phyloP scores from a whole-genome alignment of 2,888 invertebrate species.

The Polyommatus icarus region DNA sequence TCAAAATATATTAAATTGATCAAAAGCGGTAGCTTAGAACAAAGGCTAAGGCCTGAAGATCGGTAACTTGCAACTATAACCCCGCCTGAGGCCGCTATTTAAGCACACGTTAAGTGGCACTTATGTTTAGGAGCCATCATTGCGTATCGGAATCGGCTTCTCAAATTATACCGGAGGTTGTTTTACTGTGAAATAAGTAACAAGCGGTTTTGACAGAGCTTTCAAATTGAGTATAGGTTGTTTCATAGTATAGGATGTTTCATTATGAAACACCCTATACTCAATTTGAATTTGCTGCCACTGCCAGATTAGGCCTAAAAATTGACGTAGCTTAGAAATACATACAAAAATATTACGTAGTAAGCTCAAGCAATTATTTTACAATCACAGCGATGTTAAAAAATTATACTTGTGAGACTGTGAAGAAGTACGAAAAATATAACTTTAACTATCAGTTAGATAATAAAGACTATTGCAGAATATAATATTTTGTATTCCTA shows the following conservation, averaged over 20 bases:
- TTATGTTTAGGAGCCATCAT: constrained; percentile 13
- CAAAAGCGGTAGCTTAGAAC: constrained; percentile 4
- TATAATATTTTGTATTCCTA: too few species aligned
- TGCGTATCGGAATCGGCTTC: constrained; percentile 16
- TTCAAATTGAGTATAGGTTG: neutral
- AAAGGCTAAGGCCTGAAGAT: constrained; percentile 5
- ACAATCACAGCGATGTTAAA: too few species aligned
- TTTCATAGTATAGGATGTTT: neutral
- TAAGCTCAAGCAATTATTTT: neutral
- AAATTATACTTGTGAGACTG: too few species aligned
- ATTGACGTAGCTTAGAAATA: neutral
- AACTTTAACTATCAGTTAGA: too few species aligned
- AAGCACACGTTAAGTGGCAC: constrained; percentile 18
- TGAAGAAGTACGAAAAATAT: too few species aligned
- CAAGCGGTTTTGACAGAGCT: neutral
- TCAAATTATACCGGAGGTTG: constrained; percentile 18
- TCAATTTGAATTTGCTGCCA: too few species aligned
- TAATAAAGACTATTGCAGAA: too few species aligned
- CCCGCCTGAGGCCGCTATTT: constrained; percentile 4
- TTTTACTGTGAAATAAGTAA: constrained; percentile 25
- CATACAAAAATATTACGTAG: too few species aligned
- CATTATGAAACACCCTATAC: too few species aligned
- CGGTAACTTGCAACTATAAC: constrained; percentile 15
- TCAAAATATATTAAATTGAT: neutral
- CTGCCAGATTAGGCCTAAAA: neutral